Base-by-base conservation (phyloP, 2,797 vertebrate genomes). In the Serranus cabrilla region DNA sequence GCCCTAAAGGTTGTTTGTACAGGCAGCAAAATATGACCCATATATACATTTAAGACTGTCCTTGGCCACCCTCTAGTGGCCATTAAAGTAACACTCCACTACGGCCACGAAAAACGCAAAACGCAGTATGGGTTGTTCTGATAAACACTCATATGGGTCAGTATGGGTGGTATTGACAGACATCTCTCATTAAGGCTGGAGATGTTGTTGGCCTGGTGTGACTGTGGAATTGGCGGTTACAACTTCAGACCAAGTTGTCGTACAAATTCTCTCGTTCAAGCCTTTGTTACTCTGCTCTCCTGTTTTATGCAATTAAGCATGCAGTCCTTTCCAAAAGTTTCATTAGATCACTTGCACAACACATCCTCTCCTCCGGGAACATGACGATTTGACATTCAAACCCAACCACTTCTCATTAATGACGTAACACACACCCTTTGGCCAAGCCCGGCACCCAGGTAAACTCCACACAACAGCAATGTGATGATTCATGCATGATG, bases 381-480 rank as follows among this genome's bases (percentile, higher is more conserved):
- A 31, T 43, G 18, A 74, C 42, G 14, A 31, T 59, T 63, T 74
- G 49, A 74, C 65, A 56, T 76, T 84, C 49, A 71, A 78, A 76
- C 46, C 54, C 31, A 40, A 47, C 25, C 27, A 31, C 70, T 55
- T 51, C 43, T 76, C 40, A 65, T 73, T 78, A 49, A 73, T 71
- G 47, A 62, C 66, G 66, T 39, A 54, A 76, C 61, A 68, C 43
- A 64, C 42, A 56, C 45, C 59, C 64, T 55, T 40, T 31, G 65
- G 75, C 63, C 50, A 39, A 80, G 46, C 69, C 47, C 25, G 12
- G 47, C 59, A 77, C 63, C 55, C 56, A 84, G 71, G 79, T 83
- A 75, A 73, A 84, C 64, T 56, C 51, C 47, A 77, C 60, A 54
- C 39, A 34, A 1, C 47, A 76, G 58, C 58, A 69, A 25, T 21